phyloP scores from a whole-genome alignment of 2,888 invertebrate genomes.

The Kuschelorhynchus macadamiae region DNA sequence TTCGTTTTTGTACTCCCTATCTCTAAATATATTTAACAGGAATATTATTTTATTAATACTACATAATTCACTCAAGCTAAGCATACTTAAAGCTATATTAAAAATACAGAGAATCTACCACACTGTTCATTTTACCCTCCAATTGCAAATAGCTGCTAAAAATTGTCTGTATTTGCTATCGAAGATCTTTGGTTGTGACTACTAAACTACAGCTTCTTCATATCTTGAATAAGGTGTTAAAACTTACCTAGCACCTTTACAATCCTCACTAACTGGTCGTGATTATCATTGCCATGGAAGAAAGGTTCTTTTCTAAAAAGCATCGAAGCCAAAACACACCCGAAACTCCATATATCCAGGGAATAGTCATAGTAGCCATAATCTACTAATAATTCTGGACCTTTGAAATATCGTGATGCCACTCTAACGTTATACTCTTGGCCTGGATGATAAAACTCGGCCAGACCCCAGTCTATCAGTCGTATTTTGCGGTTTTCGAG shows the following conservation, averaged over 20 bases:
- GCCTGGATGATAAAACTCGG: slow-evolving; percentile 67
- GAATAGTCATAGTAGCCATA: slow-evolving; percentile 67
- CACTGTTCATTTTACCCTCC: too few species aligned
- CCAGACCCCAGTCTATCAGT: slow-evolving; percentile 67
- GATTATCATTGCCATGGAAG: slow-evolving; percentile 66
- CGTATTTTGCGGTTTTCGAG: slow-evolving; percentile 61
- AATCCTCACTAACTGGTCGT: slow-evolving; percentile 65
- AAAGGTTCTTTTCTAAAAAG: slow-evolving; percentile 67
- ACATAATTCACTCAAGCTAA: too few species aligned
- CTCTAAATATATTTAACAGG: too few species aligned
- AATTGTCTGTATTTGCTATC: too few species aligned
- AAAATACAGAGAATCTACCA: too few species aligned
- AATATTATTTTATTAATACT: too few species aligned
- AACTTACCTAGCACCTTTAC: slow-evolving; percentile 63
- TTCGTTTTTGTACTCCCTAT: too few species aligned
- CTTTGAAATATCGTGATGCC: slow-evolving; percentile 67
- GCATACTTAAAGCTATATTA: too few species aligned
- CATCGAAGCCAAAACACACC: slow-evolving; percentile 68
- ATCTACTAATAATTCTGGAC: slow-evolving; percentile 66
- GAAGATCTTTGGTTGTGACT: too few species aligned
- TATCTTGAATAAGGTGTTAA: too few species aligned
- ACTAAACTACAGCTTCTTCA: too few species aligned
- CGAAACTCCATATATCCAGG: slow-evolving; percentile 67
- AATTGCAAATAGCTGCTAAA: too few species aligned
- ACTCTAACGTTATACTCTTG: slow-evolving; percentile 67